Conservation (phyloP, 2,113 vertebrate genomes). For the Vimba vimba region DNA sequence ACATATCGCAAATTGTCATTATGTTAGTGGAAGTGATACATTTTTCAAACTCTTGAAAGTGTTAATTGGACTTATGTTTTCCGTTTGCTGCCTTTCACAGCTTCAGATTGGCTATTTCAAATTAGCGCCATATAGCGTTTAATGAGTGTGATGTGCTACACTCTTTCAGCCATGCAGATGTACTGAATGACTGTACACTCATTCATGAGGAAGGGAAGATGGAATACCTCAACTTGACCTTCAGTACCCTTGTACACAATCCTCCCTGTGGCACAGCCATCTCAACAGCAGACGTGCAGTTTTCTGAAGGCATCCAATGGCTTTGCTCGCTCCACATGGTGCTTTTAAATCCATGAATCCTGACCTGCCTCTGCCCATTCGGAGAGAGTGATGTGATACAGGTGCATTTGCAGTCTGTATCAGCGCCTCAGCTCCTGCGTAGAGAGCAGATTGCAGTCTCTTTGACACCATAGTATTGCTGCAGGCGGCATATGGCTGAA, state of each 20-base stretch:
- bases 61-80: not conserved
- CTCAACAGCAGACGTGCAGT: not conserved
- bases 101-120: not conserved
- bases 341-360: constrained; percentile 56
- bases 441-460: constrained; percentile 38
- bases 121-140: not conserved
- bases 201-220: not conserved
- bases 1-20: not conserved
- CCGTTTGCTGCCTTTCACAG: not conserved
- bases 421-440: constrained; percentile 15
- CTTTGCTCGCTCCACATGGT: constrained; percentile 44
- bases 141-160: not conserved
- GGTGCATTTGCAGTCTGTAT: constrained; percentile 48
- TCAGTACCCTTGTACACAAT: constrained; percentile 27
- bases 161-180: constrained; percentile 3
- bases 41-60: not conserved
- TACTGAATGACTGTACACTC: not conserved
- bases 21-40: not conserved
- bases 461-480: constrained; percentile 11
- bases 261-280: not conserved
- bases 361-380: constrained; percentile 56
- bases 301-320: constrained; percentile 19
- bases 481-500: constrained; percentile 20
- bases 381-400: constrained; percentile 54
- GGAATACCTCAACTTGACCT: constrained; percentile 18